Evolutionary conservation across 2,888 invertebrate genomes (phyloP).

Genomic region (Macaria liturata): DNA sequence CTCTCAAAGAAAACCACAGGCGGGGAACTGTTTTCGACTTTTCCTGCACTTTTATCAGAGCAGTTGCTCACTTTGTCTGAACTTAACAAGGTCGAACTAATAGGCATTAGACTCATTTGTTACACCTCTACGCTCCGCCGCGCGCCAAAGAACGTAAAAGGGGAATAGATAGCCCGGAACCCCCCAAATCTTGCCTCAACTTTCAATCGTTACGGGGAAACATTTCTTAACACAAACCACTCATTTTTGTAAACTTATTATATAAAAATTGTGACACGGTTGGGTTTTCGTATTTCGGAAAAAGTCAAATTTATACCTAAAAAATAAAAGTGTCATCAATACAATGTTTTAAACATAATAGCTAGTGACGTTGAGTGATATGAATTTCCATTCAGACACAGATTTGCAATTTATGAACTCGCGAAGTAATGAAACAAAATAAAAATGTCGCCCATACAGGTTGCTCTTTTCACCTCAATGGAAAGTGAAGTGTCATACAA

Average conservation of each 20-base stretch:
- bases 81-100: conserved; percentile 77
- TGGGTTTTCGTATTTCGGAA: no score
- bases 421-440: conserved; percentile 38
- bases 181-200: conserved; percentile 52
- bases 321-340: no score
- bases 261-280: background rate
- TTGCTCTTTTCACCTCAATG: conserved; percentile 71
- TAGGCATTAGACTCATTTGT: conserved; percentile 75
- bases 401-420: conserved; percentile 31
- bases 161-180: conserved; percentile 55
- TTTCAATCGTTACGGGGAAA: conserved; percentile 38
- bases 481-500: conserved; percentile 78
- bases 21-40: conserved; percentile 47
- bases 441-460: conserved; percentile 45
- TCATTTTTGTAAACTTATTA: background rate
- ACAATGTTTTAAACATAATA: background rate
- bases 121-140: conserved; percentile 71
- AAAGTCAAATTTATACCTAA: no score
- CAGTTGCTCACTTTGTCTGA: conserved; percentile 68
- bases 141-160: conserved; percentile 67
- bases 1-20: conserved; percentile 28
- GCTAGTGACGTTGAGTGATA: background rate
- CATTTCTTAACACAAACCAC: conserved; percentile 28
- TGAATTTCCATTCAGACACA: conserved; percentile 9
- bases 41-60: conserved; percentile 58